A percentile compares a stretch with the other conserved stretches of the same genome.
These are phyloP conservation scores for Parascotia fuliginaria DNA, from an alignment of 2,888 invertebrate genomes.

Conservation along the genomic window DNA sequence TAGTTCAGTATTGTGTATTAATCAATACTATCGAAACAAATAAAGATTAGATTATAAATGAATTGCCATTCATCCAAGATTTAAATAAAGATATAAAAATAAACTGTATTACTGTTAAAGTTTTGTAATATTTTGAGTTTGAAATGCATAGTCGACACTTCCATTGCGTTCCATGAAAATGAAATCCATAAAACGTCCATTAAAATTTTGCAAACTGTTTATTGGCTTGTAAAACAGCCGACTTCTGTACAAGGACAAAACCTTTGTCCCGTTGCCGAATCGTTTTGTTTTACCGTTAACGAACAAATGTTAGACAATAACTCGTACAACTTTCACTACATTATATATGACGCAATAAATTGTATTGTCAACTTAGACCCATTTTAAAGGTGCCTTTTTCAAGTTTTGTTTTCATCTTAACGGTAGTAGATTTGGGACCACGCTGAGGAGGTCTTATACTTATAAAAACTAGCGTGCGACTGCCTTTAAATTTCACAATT, in stretches of 20 bases:
- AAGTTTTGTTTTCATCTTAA: constrained; percentile 75
- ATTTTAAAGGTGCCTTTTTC: constrained; percentile 56
- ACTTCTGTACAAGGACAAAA: constrained; percentile 70
- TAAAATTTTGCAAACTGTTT: constrained; percentile 73
- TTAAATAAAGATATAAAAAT: too few species aligned
- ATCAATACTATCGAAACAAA: too few species aligned
- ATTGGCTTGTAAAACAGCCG: constrained; percentile 63
- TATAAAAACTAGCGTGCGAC: constrained; percentile 73
- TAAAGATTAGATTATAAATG: too few species aligned
- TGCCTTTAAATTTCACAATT: constrained; percentile 65
- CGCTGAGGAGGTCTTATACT: constrained; percentile 63
- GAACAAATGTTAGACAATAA: constrained; percentile 62
- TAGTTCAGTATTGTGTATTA: too few species aligned
- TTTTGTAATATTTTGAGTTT: too few species aligned
- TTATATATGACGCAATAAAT: constrained; percentile 82
- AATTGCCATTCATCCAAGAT: too few species aligned
- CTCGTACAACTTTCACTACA: constrained; percentile 77
- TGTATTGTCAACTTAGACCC: constrained; percentile 60
- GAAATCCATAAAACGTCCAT: constrained; percentile 53
- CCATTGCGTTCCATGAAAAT: constrained; percentile 45
- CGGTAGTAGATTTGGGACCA: constrained; percentile 69
- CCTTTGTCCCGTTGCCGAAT: constrained; percentile 58
- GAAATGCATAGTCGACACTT: constrained; percentile 2
- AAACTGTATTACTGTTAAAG: background rate
- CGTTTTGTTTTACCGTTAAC: constrained; percentile 75